A percentile compares a stretch with the other conserved stretches of the same genome.
phyloP scores from a whole-genome alignment of 37 sponge, comb jelly and placozoan species.

The Halisarca cf. caerulea region DNA sequence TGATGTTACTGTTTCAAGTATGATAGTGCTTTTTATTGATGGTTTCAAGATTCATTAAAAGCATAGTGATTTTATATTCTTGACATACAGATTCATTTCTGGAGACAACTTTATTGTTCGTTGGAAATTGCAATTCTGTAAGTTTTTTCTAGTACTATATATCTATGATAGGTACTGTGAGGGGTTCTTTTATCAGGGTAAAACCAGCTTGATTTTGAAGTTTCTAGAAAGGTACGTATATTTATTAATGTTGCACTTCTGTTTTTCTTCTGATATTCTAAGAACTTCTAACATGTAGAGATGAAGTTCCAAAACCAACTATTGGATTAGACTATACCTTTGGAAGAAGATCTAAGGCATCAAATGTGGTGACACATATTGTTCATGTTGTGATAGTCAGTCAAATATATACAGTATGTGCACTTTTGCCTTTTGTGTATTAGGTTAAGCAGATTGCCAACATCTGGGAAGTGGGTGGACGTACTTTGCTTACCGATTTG shows the following conservation, averaged over 20 bases:
- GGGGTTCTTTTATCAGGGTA: too few species aligned
- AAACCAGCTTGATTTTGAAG: conserved; percentile 82
- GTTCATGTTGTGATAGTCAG: neutral
- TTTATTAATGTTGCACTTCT: neutral
- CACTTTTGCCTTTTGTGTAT: neutral
- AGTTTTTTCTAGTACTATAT: too few species aligned
- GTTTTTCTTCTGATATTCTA: neutral
- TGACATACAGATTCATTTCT: too few species aligned
- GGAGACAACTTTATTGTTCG: too few species aligned
- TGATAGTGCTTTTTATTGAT: too few species aligned
- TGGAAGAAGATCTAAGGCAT: conserved; percentile 75
- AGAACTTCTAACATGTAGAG: conserved; percentile 38
- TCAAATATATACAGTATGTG: neutral
- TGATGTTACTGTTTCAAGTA: too few species aligned
- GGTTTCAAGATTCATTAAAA: too few species aligned
- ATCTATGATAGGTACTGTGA: too few species aligned
- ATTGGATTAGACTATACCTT: conserved; percentile 91
- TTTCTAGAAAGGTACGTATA: conserved; percentile 84
- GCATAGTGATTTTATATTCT: too few species aligned
- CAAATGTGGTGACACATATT: conserved; percentile 43
- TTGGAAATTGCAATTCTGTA: too few species aligned
- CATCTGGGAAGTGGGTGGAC: conserved; percentile 96
- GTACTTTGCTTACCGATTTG: conserved; percentile 77
- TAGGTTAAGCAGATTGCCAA: conserved; percentile 87
- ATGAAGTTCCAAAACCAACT: conserved; percentile 88